Conservation (phyloP, 1,140 invertebrate species). For the Trichomalopsis sarcophagae region DNA sequence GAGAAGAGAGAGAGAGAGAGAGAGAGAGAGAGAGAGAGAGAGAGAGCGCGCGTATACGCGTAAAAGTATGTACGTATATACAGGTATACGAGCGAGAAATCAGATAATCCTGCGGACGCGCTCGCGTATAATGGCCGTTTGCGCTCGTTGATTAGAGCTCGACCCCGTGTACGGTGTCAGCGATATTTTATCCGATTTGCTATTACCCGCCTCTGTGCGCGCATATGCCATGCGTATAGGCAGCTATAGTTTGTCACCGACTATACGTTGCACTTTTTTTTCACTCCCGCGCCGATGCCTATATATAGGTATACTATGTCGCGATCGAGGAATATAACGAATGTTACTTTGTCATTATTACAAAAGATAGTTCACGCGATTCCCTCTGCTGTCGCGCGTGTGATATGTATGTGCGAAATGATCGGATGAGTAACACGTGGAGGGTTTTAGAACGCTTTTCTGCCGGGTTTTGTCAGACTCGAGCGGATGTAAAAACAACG, state of each 20-base stretch:
- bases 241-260: not conserved
- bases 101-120: not conserved
- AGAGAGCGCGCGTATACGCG: no score
- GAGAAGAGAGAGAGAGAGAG: slow-evolving; percentile 1
- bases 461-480: slow-evolving; percentile 22
- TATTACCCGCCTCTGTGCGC: not conserved
- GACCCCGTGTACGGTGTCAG: not conserved
- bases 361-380: no score
- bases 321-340: no score
- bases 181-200: slow-evolving; percentile 16
- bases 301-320: not conserved
- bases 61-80: not conserved
- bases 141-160: not conserved
- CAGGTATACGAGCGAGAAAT: not conserved
- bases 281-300: no score
- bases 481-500: not conserved
- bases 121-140: not conserved
- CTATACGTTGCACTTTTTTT: not conserved
- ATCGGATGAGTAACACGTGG: no score
- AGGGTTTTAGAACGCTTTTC: not conserved
- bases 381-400: not conserved
- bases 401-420: not conserved
- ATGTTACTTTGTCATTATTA: no score
- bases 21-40: no score
- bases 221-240: not conserved